Evolutionary conservation across 2,888 invertebrate genomes (phyloP), one percentile per base, ranked within the genome.

Genomic region (Poecilus cupreus): DNA sequence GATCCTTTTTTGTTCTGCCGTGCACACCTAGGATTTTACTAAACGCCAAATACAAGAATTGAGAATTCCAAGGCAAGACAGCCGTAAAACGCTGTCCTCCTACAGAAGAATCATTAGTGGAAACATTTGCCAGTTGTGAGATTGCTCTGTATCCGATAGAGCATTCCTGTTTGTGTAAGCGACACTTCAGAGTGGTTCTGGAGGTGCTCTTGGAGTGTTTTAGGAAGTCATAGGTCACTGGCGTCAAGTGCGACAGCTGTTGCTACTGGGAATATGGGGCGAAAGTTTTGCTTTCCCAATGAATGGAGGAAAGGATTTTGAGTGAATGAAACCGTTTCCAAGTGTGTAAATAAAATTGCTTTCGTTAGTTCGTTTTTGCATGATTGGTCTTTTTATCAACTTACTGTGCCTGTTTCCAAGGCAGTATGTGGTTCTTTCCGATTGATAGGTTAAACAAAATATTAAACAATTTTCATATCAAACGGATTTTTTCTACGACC

Each of bases 151-250:
- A 60, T n/a, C n/a, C n/a, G n/a, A n/a, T 60, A 26, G 24, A 24
- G 60, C n/a, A 22, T 24, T 54, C 32, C 60, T 26, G 4, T 60
- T 60, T 60, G 24, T 54, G 54, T 54, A 10, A 24, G 18, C 10
- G 37, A 39, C 26, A 49, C 74, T 75, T 75, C 49, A 75, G 51
- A 26, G 16, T 32, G 32, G 26, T 3, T 26, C 5, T 26, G 26
- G 32, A 60, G 60, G 8, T 20, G 24, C 22, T 22, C 10, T 60
- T 64, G 16, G 37, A 80, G 79, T 80, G 79, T 49, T 70, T 49
- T 70, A 80, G 79, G 79, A 80, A 80, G 79, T 70, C 68, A 70
- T 80, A 80, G 79, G 79, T 80, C 79, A 80, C 70, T 22, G 68
- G 39, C 68, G 68, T 37, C 79, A 80, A 70, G 70, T 77, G 76